phyloP scores from a whole-genome alignment of 2,797 vertebrate species.

The Lacerta viridis region DNA sequence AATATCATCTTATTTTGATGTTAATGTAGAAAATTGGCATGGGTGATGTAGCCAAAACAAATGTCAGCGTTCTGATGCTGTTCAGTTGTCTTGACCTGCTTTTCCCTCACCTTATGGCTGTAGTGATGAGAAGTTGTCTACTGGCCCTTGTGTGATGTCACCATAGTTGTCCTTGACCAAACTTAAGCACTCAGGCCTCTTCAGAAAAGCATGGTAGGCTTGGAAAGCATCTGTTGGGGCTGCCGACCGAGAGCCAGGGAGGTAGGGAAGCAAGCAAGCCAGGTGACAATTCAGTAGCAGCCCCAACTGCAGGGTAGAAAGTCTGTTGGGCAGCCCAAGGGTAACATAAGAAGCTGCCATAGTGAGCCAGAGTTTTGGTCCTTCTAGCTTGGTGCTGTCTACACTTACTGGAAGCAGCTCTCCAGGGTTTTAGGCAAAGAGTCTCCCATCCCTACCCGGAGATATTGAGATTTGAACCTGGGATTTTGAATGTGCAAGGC shows the following conservation, averaged over 20 bases:
- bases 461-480: too few relatives aligned
- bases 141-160: neutral
- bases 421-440: too few relatives aligned
- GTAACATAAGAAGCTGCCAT: too few relatives aligned
- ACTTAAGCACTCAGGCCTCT: too few relatives aligned
- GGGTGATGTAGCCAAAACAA: neutral
- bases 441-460: too few relatives aligned
- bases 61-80: neutral
- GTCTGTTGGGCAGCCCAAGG: neutral
- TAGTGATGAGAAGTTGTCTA: too few relatives aligned
- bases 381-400: too few relatives aligned
- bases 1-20: neutral
- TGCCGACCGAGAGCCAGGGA: neutral
- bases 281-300: neutral
- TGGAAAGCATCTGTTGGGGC: neutral
- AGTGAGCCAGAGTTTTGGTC: too few relatives aligned
- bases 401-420: too few relatives aligned
- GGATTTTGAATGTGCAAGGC: too few relatives aligned
- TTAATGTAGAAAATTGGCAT: neutral
- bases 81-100: neutral
- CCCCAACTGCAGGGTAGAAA: neutral
- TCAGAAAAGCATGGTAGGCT: neutral
- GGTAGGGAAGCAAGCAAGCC: too few relatives aligned
- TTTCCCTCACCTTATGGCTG: neutral
- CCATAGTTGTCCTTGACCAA: too few relatives aligned